Evolutionary conservation across 2,888 invertebrate genomes (phyloP).

Genomic region (Hirtodrosophila confusa): DNA sequence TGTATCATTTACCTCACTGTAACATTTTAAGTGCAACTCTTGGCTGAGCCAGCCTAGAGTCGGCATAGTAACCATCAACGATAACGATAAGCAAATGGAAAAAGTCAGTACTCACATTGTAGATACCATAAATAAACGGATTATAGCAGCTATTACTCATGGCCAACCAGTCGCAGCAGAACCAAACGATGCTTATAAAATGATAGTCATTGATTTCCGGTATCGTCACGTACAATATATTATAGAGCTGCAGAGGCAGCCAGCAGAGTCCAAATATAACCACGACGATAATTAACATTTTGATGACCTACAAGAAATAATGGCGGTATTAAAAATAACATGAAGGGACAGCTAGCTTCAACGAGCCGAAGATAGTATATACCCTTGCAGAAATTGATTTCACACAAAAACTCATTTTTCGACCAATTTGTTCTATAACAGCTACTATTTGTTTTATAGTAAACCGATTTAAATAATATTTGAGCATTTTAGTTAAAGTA

Average conservation of each 20-base stretch:
- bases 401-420: no score
- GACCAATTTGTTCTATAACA: no score
- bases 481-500: no score
- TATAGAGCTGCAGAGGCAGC: conserved; percentile 91
- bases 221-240: conserved; percentile 89
- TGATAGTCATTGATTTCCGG: conserved; percentile 89
- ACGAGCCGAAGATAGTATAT: no score
- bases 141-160: conserved; percentile 96
- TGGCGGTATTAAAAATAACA: conserved; percentile 6
- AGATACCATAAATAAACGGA: conserved; percentile 95
- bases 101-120: conserved; percentile 88
- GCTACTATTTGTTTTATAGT: no score
- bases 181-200: conserved; percentile 94
- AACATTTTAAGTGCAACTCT: background rate
- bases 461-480: no score
- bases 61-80: background rate
- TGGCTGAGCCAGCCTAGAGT: background rate
- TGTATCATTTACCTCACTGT: no score
- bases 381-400: no score
- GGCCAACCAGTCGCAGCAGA: conserved; percentile 93
- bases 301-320: conserved; percentile 89
- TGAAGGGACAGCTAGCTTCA: no score
- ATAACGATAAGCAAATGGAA: background rate
- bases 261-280: conserved; percentile 92
- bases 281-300: conserved; percentile 94